Percentiles rank a stretch among this genome's conserved stretches.
Conservation (phyloP, 2,888 invertebrate species). For the Piscicola geometra region DNA sequence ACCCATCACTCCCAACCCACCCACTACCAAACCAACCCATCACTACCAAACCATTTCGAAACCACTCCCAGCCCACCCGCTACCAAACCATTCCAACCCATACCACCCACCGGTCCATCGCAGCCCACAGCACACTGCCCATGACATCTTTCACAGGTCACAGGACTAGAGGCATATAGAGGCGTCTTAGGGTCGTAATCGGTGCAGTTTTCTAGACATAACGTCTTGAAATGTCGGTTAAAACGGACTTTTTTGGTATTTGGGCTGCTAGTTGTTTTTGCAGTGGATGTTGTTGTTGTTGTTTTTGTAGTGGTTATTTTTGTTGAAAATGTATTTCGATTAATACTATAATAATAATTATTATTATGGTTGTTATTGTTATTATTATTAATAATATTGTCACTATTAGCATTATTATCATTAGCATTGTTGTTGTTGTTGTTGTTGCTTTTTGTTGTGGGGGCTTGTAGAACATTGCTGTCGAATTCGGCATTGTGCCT, state of each 20-base stretch:
- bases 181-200: neutral
- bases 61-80: neutral
- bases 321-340: too few species aligned
- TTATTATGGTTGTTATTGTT: too few species aligned
- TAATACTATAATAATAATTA: too few species aligned
- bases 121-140: constrained; percentile 77
- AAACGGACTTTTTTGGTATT: neutral
- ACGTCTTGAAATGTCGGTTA: too few species aligned
- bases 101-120: constrained; percentile 67
- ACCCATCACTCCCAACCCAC: neutral
- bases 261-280: neutral
- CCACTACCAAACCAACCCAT: neutral
- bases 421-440: too few species aligned
- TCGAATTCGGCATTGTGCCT: too few species aligned
- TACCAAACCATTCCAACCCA: neutral
- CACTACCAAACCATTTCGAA: neutral
- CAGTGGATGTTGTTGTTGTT: neutral
- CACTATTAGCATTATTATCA: too few species aligned
- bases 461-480: too few species aligned
- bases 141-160: constrained; percentile 77
- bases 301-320: neutral
- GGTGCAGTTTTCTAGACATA: too few species aligned
- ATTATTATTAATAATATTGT: too few species aligned
- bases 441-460: too few species aligned
- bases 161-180: neutral